Evolutionary conservation across 2,113 vertebrate species (phyloP).

Genomic region (Psilopsiagon aurifrons): DNA sequence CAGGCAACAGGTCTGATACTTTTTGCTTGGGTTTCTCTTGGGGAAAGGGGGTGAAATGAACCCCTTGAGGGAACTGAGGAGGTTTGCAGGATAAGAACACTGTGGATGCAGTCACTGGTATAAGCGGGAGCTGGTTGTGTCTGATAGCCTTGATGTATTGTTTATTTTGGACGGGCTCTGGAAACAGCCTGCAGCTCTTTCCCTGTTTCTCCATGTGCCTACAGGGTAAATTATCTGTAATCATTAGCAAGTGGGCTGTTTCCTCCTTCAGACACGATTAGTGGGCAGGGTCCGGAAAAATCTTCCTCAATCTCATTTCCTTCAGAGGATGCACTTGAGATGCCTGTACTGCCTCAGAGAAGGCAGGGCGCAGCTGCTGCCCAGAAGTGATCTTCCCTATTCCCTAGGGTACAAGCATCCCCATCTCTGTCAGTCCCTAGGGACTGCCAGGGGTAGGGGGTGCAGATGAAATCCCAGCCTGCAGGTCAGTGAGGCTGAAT

Average conservation of each 20-base stretch:
- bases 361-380: neutral
- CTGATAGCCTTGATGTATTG: neutral
- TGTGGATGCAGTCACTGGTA: neutral
- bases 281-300: conserved; percentile 41
- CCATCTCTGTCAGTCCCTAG: neutral
- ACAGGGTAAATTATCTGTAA: conserved; percentile 5
- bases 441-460: rapidly evolving
- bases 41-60: neutral
- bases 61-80: neutral
- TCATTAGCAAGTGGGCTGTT: conserved; percentile 46
- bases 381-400: neutral
- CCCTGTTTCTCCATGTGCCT: neutral
- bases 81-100: neutral
- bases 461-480: neutral
- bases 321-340: conserved; percentile 18
- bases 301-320: conserved; percentile 50
- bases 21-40: neutral
- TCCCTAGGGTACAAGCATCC: neutral
- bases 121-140: neutral
- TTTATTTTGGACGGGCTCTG: neutral
- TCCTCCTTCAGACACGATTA: conserved; percentile 60
- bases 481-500: neutral
- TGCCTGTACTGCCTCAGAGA: neutral
- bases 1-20: neutral
- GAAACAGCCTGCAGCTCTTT: neutral